Evolutionary conservation across 1,140 invertebrate species (phyloP).

Genomic region (Macrobrachium rosenbergii): DNA sequence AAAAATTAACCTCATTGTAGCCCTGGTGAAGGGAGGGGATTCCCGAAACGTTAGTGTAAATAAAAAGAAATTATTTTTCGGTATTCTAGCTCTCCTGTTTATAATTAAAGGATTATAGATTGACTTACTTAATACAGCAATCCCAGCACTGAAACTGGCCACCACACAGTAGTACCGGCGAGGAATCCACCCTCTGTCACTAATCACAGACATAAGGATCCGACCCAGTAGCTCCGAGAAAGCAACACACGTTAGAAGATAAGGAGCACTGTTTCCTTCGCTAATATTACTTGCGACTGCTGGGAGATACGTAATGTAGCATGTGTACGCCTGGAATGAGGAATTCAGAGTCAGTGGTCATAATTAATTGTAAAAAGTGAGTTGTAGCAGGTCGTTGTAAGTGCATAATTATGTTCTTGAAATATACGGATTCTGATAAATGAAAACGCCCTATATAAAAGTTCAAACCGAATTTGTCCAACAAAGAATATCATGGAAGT

Average conservation of each 20-base stretch:
- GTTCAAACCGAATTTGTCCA: too few species aligned
- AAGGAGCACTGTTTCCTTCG: conserved; percentile 3
- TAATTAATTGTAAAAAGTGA: background rate
- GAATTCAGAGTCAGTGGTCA: background rate
- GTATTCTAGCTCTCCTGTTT: too few species aligned
- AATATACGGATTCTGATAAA: too few species aligned
- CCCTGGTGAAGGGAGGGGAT: too few species aligned
- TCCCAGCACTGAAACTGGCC: background rate
- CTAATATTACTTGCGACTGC: conserved; percentile 28
- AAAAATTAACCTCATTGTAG: too few species aligned
- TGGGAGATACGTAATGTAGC: conserved; percentile 39
- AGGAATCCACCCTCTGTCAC: conserved; percentile 36
- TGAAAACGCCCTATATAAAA: too few species aligned
- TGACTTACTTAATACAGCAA: background rate
- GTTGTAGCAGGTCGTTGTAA: background rate
- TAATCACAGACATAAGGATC: conserved; percentile 29
- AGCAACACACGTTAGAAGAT: conserved; percentile 35
- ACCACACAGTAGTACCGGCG: conserved; percentile 35
- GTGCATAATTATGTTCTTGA: too few species aligned
- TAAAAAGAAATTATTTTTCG: background rate
- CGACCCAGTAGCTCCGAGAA: conserved; percentile 33
- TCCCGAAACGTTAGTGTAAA: background rate
- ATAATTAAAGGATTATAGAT: background rate
- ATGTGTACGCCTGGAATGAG: conserved; percentile 27
- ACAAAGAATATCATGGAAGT: too few species aligned